Evolutionary conservation across 2,113 vertebrate species (phyloP), one percentile per base, ranked within the genome.

Genomic region (Polypterus senegalus): DNA sequence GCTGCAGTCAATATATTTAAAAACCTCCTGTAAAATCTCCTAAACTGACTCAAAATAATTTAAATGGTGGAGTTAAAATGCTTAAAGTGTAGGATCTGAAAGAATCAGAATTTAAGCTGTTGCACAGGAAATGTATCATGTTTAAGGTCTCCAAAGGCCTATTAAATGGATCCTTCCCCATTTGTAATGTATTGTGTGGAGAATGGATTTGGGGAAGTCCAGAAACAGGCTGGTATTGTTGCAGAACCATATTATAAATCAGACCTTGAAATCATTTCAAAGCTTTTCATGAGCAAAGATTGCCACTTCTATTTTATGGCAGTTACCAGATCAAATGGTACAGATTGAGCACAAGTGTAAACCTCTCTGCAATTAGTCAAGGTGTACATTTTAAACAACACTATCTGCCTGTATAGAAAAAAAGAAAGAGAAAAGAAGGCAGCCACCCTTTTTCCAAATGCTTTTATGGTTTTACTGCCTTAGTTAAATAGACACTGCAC

Each of bases 121-220:
- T 80, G 60, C 71, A 86, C 83, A 83, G 85, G 84, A 86, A 86
- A 88, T 27, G 82, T 78, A 78, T 76, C 79, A 61, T 76, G 78
- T 81, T 80, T 85, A 86, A 88, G 83, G 83, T 84, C 79, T 86
- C 84, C 83, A 82, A 75, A 77, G 86, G 86, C 77, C 43, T 70
- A 74, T 82, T 79, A 76, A 72, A 81, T 79, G 77, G 74, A 83
- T 73, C 79, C 74, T 54, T 80, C 83, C 84, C 85, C 78, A 84
- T 88, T 85, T 82, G 75, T 84, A 86, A 86, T 80, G 85, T 77
- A 80, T 79, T 82, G 84, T 81, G 81, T 85, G 81, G 75, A 81
- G 77, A 86, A 88, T 86, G 81, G 82, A 88, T 86, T 88, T 77
- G 74, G 72, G 76, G 72, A 76, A 82, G 73, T 65, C 64, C 61